Base-by-base conservation (phyloP, 2,888 invertebrate genomes). In the Tigriopus californicus region DNA sequence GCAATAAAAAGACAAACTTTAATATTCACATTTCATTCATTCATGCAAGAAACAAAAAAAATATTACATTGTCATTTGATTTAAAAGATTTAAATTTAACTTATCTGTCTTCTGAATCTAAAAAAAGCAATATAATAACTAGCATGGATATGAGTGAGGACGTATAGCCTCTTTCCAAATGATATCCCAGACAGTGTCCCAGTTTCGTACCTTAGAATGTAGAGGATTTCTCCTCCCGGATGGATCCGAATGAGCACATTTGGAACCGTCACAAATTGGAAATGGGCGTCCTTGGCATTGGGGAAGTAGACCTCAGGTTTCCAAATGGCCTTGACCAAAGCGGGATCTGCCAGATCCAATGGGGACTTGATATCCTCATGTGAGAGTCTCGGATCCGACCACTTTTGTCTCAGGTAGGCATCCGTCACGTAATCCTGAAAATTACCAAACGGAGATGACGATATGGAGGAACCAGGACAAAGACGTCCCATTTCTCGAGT, bases 301-400 rank as follows among this genome's bases (percentile, higher is more conserved):
- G 66, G 63, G 54, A 66, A 67, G 56, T 63, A 64, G 15, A 67
- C 66, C 62, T 67, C 67, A 1, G 67, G 67, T 59, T 67, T 67
- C 67, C 67, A 67, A 47, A 67, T 67, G 42, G 62, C 62, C 54
- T 67, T 65, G 13, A 67, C 67, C 12, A 67, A 55, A 52, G 65
- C 65, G 1, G 65, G 65, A 54, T 67, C 67, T 52, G 66, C 67
- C 15, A 67, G 58, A 52, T 67, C 67, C 22, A 67, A 58, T 13
- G 67, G 65, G 4, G 56, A 42, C 22, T 56, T 56, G 41, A 56
- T 56, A 24, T 56, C 56, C 25, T 41, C 25, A 33, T 56, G 56
- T 8, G 56, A 4, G n/a, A 56, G 44, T n/a, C 56, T 18, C 2
- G 56, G 46, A 56, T 56, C 56, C 44, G 56, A 56, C 56, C 56